phyloP scores from a whole-genome alignment of 1,140 invertebrate species.

The Magallana gigas region DNA sequence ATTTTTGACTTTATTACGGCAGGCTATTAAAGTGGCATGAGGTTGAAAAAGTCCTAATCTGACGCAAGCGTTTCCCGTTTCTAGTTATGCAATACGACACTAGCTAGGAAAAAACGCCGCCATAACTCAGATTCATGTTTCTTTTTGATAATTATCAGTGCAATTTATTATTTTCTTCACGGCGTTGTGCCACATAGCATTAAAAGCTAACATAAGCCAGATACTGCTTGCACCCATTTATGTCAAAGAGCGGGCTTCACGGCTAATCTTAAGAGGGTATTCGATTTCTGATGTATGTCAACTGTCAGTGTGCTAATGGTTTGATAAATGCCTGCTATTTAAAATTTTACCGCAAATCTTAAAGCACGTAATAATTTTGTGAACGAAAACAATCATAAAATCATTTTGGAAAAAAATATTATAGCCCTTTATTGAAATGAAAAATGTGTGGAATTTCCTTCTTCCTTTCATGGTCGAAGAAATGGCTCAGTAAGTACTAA shows the following conservation, averaged over 20 bases:
- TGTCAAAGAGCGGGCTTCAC: conserved; percentile 16
- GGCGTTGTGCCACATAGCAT: conserved; percentile 23
- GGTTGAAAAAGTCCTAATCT: conserved; percentile 17
- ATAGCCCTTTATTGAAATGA: no score
- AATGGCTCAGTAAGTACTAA: no score
- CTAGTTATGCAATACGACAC: conserved; percentile 36
- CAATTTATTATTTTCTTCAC: conserved; percentile 37
- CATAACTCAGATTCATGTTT: conserved; percentile 36
- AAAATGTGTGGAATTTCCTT: no score
- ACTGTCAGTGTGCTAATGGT: conserved; percentile 21
- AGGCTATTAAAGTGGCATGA: conserved; percentile 25
- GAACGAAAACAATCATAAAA: no score
- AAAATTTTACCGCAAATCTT: not conserved
- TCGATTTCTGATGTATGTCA: conserved; percentile 23
- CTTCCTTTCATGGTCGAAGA: no score
- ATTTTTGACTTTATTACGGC: not conserved
- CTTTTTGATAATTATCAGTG: conserved; percentile 34
- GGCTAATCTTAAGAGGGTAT: conserved; percentile 16
- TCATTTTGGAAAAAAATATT: no score
- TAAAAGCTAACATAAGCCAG: conserved; percentile 12
- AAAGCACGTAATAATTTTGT: no score
- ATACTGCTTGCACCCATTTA: conserved; percentile 22
- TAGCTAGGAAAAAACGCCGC: not conserved
- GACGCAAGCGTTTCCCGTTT: conserved; percentile 11
- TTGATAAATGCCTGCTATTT: conserved; percentile 28